Evolutionary conservation across 53 echinoderm and acorn worm species (phyloP), one percentile per base, ranked within the genome.

Genomic region (Hippasteria phrygiana): DNA sequence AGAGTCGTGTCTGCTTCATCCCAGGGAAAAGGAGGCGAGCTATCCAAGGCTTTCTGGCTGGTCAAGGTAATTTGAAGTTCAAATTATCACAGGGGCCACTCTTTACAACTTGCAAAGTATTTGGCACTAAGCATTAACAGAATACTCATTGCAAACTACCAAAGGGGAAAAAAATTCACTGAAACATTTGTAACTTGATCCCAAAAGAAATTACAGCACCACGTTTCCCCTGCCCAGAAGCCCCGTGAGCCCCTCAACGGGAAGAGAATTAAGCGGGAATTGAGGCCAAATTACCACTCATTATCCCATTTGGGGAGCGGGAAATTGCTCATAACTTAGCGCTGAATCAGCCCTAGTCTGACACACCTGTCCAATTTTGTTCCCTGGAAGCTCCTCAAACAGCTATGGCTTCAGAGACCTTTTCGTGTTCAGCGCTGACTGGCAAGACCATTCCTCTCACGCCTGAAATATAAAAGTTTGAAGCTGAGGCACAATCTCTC

Each of bases 231-330:
- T 48, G 20, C 24, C 45, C 32, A 17, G 31, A 66, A 33, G 51
- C 40, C 85, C 85, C 38, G 5, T 31, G 70, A 85, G 17, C 71
- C 85, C 33, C 79, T 39, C 83, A 46, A 67, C 83, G 85, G 71
- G 85, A 85, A 71, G 90, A 71, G 78, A 90, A 90, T 90, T 90
- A 73, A 62, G 5, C 26, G 73, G 90, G 82, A 90, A 90, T 90
- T 90, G 82, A 82, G 73, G 90, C 62, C 82, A 82, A 74, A 90
- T 90, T 90, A 90, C 14, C 48, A 18, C 22, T 70, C 66, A 53
- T 85, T 85, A 85, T 85, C 85, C 85, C 71, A 51, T 85, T 85
- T 83, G 69, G 85, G 71, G 10, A 46, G 70, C 11, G 81, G 85
- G 85, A 85, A 85, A 85, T 85, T 85, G 85, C 32, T 85, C 71